Evolutionary conservation across 2,113 vertebrate species (phyloP).

Genomic region (Dasyurus viverrinus): DNA sequence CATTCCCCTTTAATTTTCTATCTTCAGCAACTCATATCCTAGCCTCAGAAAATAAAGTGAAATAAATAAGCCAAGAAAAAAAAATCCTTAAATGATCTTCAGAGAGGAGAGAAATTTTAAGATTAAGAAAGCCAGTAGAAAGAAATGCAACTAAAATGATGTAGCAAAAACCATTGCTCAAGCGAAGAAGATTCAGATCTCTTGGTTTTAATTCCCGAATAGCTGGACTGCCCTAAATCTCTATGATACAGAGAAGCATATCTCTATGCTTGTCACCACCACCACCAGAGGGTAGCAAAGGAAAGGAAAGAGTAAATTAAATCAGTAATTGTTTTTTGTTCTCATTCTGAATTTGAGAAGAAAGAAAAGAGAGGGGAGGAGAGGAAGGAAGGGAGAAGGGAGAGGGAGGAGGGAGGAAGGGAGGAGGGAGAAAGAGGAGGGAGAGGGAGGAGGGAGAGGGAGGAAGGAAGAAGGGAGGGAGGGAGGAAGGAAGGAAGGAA

Average conservation of each 20-base stretch:
- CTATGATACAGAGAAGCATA: too few relatives aligned
- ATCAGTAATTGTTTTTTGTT: background rate
- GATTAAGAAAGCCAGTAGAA: background rate
- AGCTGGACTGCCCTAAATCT: background rate
- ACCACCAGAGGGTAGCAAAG: background rate
- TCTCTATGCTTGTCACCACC: background rate
- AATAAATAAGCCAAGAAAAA: background rate
- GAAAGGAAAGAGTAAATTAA: background rate
- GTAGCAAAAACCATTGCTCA: background rate
- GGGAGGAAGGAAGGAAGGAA: background rate
- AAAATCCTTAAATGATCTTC: background rate
- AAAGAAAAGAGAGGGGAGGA: too few relatives aligned
- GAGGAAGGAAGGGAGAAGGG: too few relatives aligned
- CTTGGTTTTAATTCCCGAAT: background rate
- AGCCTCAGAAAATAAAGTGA: background rate
- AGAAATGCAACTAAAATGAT: background rate
- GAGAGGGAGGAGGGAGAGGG: too few relatives aligned
- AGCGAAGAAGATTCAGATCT: background rate
- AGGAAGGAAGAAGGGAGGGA: background rate
- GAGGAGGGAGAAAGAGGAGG: background rate
- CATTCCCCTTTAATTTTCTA: background rate
- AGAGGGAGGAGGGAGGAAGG: background rate
- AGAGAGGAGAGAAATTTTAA: background rate
- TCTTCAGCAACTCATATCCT: background rate
- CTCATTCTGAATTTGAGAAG: background rate